Base-by-base conservation (phyloP, 2,113 vertebrate species). In the Coreoperca whiteheadi region DNA sequence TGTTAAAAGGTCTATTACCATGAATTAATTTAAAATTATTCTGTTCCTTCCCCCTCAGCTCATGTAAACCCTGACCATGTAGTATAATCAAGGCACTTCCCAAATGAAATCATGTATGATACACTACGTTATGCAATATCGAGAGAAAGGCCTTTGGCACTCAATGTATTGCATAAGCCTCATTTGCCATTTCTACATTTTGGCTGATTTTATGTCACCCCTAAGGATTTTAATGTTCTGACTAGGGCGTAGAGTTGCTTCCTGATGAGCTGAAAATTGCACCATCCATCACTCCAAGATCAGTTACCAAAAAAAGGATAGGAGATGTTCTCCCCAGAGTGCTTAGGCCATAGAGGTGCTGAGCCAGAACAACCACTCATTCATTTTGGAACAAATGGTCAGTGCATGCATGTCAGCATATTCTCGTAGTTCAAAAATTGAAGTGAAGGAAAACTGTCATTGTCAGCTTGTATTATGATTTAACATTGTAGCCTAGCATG, bases 21-120 rank as follows among this genome's bases (percentile, higher is more conserved):
- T 94, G 37, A 79, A 86, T 92, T 85, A 93, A 89, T 91, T n/a
- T 89, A 73, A 32, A 57, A 50, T 41, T 46, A 43, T 82, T 79
- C 82, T 50, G 1, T 78, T 43, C 63, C 7, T 28, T 80, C 86
- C 51, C 18, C 61, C 54, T 73, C 61, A 69, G 43, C 69, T 83
- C 43, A 79, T 84, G 46, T 23, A 73, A 28, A 72, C 63, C 50
- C 34, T 73, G 46, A 83, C 48, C 46, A 23, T 66, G 57, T 54
- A 66, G 32, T 60, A 76, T 69, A 74, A 87, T 88, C 60, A 81
- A 48, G 57, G 25, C 79, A 54, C 65, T 83, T 76, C 8, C 39
- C 25, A 76, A 82, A 76, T 81, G 30, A 69, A 83, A 88, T 82
- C 64, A 80, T 87, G 66, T 32, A 80, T 86, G 60, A 70, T 54